These are phyloP conservation scores for Catagonus wagneri DNA, from an alignment of 2,113 vertebrate genomes.

Conservation along the genomic window DNA sequence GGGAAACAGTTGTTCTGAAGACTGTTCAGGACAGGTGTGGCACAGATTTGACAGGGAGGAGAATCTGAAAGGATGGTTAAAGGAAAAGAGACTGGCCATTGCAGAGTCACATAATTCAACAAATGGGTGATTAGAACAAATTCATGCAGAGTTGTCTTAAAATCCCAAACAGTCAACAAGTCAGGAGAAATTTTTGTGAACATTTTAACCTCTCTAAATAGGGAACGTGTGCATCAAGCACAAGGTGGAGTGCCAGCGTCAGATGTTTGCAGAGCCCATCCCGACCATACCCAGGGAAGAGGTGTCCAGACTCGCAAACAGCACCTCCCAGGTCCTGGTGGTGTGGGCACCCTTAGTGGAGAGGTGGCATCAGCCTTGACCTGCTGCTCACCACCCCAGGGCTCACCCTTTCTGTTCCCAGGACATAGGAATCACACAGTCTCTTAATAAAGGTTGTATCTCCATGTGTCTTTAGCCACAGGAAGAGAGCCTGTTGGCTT, in stretches of 20 bases:
- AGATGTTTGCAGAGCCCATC: not conserved
- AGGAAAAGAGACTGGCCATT: not conserved
- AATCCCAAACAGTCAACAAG: not conserved
- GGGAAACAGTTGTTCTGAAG: not conserved
- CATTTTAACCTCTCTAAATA: not conserved
- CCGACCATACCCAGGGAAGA: not conserved
- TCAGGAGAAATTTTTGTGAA: not conserved
- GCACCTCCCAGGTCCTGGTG: not conserved
- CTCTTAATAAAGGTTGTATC: conserved; percentile 20
- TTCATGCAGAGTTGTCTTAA: not conserved
- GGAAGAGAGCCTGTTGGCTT: not conserved
- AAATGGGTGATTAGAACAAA: conserved; percentile 8
- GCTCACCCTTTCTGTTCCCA: not conserved
- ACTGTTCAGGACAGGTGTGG: not conserved
- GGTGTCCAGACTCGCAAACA: not conserved
- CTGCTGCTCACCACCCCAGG: not conserved
- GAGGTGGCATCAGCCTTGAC: not conserved
- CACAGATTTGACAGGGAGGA: not conserved
- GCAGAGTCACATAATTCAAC: not conserved
- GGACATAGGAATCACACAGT: not conserved
- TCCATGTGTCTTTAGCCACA: conserved; percentile 4
- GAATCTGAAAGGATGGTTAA: not conserved
- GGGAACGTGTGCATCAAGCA: not conserved
- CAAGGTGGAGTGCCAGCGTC: not conserved
- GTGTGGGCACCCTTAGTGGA: not conserved